Conservation (phyloP, 2,797 vertebrate species). For the Coranthus polyacanthus region DNA sequence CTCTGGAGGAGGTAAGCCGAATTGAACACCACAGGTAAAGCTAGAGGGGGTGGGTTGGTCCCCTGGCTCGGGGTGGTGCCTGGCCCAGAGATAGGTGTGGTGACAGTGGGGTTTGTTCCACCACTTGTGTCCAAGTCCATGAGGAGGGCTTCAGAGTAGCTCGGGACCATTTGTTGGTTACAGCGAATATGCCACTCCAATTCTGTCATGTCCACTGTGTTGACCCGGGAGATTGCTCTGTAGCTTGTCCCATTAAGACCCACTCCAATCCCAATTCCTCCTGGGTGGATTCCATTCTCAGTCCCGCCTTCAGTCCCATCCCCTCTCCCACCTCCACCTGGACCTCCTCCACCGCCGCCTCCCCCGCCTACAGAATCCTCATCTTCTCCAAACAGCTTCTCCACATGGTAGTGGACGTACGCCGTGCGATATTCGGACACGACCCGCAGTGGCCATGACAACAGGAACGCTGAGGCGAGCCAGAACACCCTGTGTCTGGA, state of each 20-base stretch:
- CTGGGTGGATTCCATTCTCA: slow-evolving; percentile 71
- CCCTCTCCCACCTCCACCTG: slow-evolving; percentile 64
- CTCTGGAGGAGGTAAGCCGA: slow-evolving; percentile 89
- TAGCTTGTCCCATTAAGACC: slow-evolving; percentile 80
- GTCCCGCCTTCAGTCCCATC: slow-evolving; percentile 68
- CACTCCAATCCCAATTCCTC: slow-evolving; percentile 48
- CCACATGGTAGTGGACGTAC: slow-evolving; percentile 93
- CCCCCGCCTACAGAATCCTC: slow-evolving; percentile 71
- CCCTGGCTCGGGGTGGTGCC: slow-evolving; percentile 56
- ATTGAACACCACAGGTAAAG: slow-evolving; percentile 82
- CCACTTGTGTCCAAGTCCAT: slow-evolving; percentile 85
- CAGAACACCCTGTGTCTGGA: slow-evolving; percentile 90
- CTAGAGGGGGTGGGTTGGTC: slow-evolving; percentile 63
- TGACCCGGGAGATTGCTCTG: slow-evolving; percentile 88
- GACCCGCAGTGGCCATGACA: slow-evolving; percentile 92
- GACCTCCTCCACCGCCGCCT: slow-evolving; percentile 61
- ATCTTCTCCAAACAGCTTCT: slow-evolving; percentile 92
- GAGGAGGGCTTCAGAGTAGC: slow-evolving; percentile 92
- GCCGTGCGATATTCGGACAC: slow-evolving; percentile 90
- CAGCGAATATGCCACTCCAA: slow-evolving; percentile 95
- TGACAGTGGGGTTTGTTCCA: slow-evolving; percentile 70
- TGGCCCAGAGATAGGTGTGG: slow-evolving; percentile 75
- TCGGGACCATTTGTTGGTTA: slow-evolving; percentile 94
- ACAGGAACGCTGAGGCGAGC: slow-evolving; percentile 88
- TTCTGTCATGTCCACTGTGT: slow-evolving; percentile 93